Evolutionary conservation across 2,888 invertebrate species (phyloP).

Genomic region (Eumerus sabulonum): DNA sequence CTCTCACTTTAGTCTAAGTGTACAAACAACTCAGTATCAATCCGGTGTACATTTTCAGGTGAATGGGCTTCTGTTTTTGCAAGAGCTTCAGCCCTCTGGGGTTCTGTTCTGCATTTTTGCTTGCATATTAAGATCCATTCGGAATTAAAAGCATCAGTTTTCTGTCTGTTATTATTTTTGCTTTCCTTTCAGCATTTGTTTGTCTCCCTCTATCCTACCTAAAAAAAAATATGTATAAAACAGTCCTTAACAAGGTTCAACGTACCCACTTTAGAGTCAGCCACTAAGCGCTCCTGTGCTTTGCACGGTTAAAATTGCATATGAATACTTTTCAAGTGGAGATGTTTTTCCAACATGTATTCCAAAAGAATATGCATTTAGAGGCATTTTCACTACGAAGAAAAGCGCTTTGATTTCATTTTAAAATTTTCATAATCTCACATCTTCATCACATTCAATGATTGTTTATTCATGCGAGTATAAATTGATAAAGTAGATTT

Average conservation of each 20-base stretch:
- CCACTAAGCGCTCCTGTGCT: conserved; percentile 58
- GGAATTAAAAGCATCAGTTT: conserved; percentile 68
- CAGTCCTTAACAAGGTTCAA: conserved; percentile 60
- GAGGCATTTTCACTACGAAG: conserved; percentile 52
- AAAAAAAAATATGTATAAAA: conserved; percentile 35
- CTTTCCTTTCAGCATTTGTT: conserved; percentile 60
- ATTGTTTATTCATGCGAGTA: too few relatives aligned
- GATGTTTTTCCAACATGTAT: conserved; percentile 61
- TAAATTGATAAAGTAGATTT: too few relatives aligned
- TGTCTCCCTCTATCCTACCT: conserved; percentile 53
- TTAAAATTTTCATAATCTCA: conserved; percentile 46
- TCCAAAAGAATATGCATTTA: conserved; percentile 65
- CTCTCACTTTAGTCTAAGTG: conserved; percentile 61
- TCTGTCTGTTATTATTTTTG: conserved; percentile 66
- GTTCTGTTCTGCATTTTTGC: conserved; percentile 44
- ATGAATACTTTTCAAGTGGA: conserved; percentile 66
- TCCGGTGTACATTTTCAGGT: conserved; percentile 61
- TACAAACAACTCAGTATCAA: conserved; percentile 51
- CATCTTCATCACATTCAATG: too few relatives aligned
- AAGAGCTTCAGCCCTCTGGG: conserved; percentile 39
- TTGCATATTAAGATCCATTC: conserved; percentile 58
- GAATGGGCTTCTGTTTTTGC: conserved; percentile 56
- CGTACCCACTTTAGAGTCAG: conserved; percentile 64
- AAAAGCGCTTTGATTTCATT: conserved; percentile 49
- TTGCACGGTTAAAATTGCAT: conserved; percentile 60